Evolutionary conservation across 92 coral and sea anemone species (phyloP), one percentile per base, ranked within the genome.

Genomic region (Bergia sp.): DNA sequence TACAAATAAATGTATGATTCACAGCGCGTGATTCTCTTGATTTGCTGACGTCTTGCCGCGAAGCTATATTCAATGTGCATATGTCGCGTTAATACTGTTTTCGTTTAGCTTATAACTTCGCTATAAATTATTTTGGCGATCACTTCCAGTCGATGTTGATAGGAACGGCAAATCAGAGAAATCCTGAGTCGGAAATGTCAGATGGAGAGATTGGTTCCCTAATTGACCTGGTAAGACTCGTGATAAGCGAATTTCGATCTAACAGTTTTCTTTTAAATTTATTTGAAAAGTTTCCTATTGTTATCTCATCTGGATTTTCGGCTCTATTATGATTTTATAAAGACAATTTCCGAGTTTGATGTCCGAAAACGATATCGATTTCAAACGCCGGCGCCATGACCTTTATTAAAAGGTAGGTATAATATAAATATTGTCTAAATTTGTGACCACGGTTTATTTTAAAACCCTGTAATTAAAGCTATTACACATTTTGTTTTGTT

Each of bases 301-400:
- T 80, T 80, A 80, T 80, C 3, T 80, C 72, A 80, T 80, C 84
- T 80, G 84, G 13, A 45, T 64, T 80, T 80, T 80, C 84, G 84
- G 84, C 72, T 79, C 83, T 79, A 64, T 79, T 79, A 79, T 64
- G 83, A 79, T 79, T 79, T 79, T 79, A 79, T 79, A 79, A 79
- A 79, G 83, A 79, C 47, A 80, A 80, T 80, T 2, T 64, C 83
- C 44, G 83, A 79, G 83, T 79, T 79, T 64, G 69, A 79, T 79
- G 83, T 79, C 44, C 83, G 83, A 79, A 79, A 79, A 79, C 83
- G 83, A 79, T 79, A 64, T 79, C 67, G 83, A 79, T 79, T 79
- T 65, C 83, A 79, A 47, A 79, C 69, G 83, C 83, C 84, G 84
- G 83, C 66, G 9, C 83, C 81, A 79, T 79, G 83, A 79, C 83